Percentiles rank a stretch among this genome's conserved stretches.
Evolutionary conservation across 2,797 vertebrate species (phyloP).

Genomic region (Selene dorsalis): DNA sequence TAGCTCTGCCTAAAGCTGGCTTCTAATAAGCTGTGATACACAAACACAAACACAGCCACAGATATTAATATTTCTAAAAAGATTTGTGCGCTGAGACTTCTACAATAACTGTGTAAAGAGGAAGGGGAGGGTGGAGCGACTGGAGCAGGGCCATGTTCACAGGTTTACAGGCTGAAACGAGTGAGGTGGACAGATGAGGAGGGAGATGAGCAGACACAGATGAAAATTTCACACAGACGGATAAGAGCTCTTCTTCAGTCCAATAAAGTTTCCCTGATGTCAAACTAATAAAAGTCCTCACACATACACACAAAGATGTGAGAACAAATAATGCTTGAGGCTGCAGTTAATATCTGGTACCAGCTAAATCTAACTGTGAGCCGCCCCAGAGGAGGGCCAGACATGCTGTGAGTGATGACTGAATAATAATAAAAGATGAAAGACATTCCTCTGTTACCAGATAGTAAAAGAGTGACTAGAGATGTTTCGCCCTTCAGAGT

Average conservation of each 20-base stretch:
- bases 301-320: conserved; percentile 9
- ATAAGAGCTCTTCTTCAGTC: neutral
- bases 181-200: neutral
- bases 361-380: neutral
- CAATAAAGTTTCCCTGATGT: neutral
- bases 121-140: neutral
- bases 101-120: neutral
- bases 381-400: neutral
- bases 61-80: neutral
- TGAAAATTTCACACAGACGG: conserved; percentile 1
- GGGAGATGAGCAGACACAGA: neutral
- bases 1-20: neutral
- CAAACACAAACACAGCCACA: conserved; percentile 7
- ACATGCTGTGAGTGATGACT: neutral
- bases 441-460: neutral
- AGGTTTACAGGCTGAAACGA: conserved; percentile 1
- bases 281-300: conserved; percentile 18
- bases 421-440: neutral
- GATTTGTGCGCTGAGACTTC: neutral
- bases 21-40: conserved; percentile 9
- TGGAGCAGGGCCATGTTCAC: neutral
- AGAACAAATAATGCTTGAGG: conserved; percentile 23
- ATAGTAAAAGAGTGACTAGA: neutral
- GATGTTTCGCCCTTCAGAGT: neutral
- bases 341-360: conserved; percentile 5